Conservation (phyloP, 2,797 vertebrate species). For the Galaxias olidus region DNA sequence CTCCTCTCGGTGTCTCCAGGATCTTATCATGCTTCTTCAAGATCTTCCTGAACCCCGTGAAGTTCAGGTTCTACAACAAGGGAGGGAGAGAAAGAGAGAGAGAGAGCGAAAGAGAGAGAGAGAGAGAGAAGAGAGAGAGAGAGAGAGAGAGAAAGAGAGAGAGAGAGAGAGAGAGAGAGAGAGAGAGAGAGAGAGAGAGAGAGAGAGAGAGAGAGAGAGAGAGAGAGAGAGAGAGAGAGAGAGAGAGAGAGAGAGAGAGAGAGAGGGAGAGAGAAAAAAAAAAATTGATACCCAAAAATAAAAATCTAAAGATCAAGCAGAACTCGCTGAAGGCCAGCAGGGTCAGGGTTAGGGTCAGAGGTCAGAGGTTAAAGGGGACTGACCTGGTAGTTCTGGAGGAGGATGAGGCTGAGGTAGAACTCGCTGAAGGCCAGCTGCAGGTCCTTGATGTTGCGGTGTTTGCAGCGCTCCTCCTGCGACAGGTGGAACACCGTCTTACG, state of each 20-base stretch:
- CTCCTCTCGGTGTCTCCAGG: slow-evolving; percentile 91
- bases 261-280: no score
- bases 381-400: not conserved
- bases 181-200: not conserved
- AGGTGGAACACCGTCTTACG: slow-evolving; percentile 91
- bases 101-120: not conserved
- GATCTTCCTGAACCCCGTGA: slow-evolving; percentile 98
- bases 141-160: slow-evolving; percentile 4
- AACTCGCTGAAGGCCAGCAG: slow-evolving; percentile 29
- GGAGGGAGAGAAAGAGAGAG: not conserved
- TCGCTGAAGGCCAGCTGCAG: slow-evolving; percentile 72
- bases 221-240: no score
- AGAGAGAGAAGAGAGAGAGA: not conserved
- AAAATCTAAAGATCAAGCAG: not conserved
- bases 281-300: no score
- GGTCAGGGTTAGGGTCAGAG: slow-evolving; percentile 69
- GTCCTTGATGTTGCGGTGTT: slow-evolving; percentile 93
- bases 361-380: not conserved
- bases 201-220: not conserved
- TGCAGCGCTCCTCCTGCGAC: slow-evolving; percentile 92
- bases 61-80: slow-evolving; percentile 88
- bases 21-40: slow-evolving; percentile 99
- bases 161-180: slow-evolving; percentile 11
- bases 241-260: no score
- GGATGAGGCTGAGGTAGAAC: not conserved